Percentiles rank a stretch among this genome's conserved stretches.
Conservation (phyloP, 2,797 vertebrate genomes). For the Sebastolobus alascanus region DNA sequence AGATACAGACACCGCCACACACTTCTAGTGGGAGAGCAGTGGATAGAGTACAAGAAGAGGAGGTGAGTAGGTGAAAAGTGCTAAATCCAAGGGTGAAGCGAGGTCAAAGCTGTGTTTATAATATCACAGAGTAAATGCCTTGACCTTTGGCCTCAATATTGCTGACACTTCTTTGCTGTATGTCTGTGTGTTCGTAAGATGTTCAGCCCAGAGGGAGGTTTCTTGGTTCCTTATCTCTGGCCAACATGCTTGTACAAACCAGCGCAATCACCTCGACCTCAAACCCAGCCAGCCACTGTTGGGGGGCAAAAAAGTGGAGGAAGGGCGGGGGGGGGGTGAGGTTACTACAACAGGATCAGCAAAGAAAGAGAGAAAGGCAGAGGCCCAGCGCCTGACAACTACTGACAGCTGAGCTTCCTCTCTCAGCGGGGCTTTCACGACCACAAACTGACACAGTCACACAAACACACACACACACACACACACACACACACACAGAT, state of each 20-base stretch:
- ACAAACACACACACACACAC: conserved; percentile 3
- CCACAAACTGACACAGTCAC: conserved; percentile 73
- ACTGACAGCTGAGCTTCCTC: conserved; percentile 80
- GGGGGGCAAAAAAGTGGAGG: conserved; percentile 49
- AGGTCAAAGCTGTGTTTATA: conserved; percentile 14
- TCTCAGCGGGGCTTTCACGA: conserved; percentile 62
- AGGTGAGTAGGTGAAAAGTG: neutral
- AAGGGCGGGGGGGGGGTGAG: conserved; percentile 28
- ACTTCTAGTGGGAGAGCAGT: neutral
- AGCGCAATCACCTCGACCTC: conserved; percentile 65
- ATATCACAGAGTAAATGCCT: conserved; percentile 4
- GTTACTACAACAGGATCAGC: conserved; percentile 52
- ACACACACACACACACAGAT: conserved; percentile 27
- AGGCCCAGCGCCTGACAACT: conserved; percentile 58
- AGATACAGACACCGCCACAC: too few species aligned
- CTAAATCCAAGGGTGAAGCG: neutral
- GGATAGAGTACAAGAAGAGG: neutral
- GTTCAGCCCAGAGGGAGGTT: conserved; percentile 26
- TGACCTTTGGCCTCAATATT: conserved; percentile 24
- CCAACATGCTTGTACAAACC: conserved; percentile 67
- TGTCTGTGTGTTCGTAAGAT: conserved; percentile 2
- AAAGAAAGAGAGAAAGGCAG: conserved; percentile 27
- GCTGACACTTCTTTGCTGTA: conserved; percentile 15
- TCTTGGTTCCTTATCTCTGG: conserved; percentile 79
- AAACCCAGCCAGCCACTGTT: conserved; percentile 53